A percentile compares a stretch with the other conserved stretches of the same genome.
Evolutionary conservation across 2,113 vertebrate species (phyloP).

Genomic region (Calonectris borealis): DNA sequence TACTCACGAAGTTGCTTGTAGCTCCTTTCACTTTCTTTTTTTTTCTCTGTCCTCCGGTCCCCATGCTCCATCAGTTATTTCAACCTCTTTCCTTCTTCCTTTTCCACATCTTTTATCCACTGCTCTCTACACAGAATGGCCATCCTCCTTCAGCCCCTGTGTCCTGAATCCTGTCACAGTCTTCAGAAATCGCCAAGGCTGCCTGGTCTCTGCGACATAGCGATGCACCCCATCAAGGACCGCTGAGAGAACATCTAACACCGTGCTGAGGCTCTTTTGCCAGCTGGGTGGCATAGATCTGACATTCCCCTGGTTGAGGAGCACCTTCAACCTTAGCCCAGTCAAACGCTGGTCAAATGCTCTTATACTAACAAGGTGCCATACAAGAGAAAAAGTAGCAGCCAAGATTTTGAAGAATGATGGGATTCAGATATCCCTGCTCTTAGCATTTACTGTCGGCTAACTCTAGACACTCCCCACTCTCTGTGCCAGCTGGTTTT

Average conservation of each 20-base stretch:
- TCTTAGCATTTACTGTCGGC: not conserved
- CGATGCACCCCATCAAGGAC: not conserved
- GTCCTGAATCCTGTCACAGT: not conserved
- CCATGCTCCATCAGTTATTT: not conserved
- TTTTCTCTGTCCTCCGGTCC: not conserved
- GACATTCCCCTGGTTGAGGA: not conserved
- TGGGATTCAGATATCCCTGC: not conserved
- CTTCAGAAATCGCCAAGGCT: not conserved
- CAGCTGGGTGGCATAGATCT: not conserved
- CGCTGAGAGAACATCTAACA: not conserved
- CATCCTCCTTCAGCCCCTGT: not conserved
- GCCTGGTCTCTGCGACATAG: not conserved
- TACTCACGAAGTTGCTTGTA: not conserved
- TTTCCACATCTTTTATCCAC: not conserved
- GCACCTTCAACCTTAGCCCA: not conserved
- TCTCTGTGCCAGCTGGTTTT: not conserved
- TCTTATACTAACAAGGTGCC: not conserved
- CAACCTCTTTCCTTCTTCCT: not conserved
- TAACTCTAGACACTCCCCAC: not conserved
- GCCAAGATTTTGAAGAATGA: not conserved
- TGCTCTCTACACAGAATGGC: not conserved
- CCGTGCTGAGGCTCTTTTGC: not conserved
- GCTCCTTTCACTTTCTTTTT: not conserved
- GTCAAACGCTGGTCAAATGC: not conserved
- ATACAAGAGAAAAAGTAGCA: not conserved